Evolutionary conservation across 2,888 invertebrate genomes (phyloP).

Genomic region (Plebejus anna): DNA sequence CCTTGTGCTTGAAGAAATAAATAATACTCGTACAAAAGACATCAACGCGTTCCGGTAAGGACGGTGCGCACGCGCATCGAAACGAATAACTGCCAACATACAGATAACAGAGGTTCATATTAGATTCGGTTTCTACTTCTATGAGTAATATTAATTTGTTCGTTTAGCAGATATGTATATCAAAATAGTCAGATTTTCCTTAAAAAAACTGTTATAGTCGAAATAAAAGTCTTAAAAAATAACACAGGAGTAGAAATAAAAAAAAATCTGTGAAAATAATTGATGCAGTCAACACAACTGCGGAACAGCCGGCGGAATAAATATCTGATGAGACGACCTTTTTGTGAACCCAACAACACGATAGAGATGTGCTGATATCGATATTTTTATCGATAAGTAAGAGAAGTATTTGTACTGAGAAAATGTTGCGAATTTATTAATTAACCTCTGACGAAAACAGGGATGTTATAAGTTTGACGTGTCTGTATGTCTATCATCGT

Average conservation of each 20-base stretch:
- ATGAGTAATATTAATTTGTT: neutral
- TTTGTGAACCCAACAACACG: constrained; percentile 54
- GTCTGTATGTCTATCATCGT: too few relatives aligned
- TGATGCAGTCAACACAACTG: constrained; percentile 47
- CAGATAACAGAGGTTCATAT: neutral
- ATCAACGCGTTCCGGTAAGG: neutral
- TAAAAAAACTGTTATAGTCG: neutral
- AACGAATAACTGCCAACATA: neutral
- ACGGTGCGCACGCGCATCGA: neutral
- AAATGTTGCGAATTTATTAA: too few relatives aligned
- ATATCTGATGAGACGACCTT: constrained; percentile 62
- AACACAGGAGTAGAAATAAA: neutral
- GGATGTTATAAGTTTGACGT: too few relatives aligned
- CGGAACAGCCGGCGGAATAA: constrained; percentile 58
- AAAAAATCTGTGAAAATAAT: constrained; percentile 28
- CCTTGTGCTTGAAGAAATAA: neutral
- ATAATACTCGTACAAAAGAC: neutral
- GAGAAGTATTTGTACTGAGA: neutral
- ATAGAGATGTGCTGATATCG: constrained; percentile 44
- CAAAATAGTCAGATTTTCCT: too few relatives aligned
- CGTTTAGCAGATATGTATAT: too few relatives aligned
- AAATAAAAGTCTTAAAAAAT: neutral
- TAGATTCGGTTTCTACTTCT: neutral
- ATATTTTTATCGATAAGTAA: constrained; percentile 30
- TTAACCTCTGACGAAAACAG: too few relatives aligned